These are phyloP conservation scores for Folsomia candida DNA, from an alignment of 2,888 invertebrate genomes.

Conservation along the genomic window DNA sequence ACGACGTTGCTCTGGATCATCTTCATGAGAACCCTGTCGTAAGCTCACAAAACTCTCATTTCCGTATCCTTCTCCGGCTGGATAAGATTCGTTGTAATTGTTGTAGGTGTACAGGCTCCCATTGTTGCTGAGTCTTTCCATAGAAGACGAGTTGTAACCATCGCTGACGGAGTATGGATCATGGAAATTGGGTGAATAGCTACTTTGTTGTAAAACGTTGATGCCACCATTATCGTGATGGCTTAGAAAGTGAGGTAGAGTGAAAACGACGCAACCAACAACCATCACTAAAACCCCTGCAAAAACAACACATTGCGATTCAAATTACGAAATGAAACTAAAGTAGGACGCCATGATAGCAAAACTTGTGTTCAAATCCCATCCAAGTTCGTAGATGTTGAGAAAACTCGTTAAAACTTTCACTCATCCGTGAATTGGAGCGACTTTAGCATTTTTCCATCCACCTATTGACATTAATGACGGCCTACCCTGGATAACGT, in stretches of 20 bases:
- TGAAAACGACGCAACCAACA: slow-evolving; percentile 85
- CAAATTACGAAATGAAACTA: slow-evolving; percentile 1
- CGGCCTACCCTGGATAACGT: too few relatives aligned
- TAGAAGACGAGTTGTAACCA: not conserved
- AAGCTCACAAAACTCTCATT: not conserved
- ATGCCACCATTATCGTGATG: slow-evolving; percentile 66
- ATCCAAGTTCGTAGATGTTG: not conserved
- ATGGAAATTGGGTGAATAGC: not conserved
- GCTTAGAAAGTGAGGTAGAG: slow-evolving; percentile 82
- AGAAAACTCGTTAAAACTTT: slow-evolving; percentile 12
- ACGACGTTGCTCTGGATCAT: too few relatives aligned
- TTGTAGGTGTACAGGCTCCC: not conserved
- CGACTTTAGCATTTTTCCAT: not conserved
- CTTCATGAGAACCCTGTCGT: not conserved
- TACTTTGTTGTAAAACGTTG: not conserved
- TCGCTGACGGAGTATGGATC: too few relatives aligned
- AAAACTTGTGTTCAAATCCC: not conserved
- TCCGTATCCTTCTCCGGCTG: not conserved
- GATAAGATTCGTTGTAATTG: not conserved
- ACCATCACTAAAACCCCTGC: slow-evolving; percentile 87
- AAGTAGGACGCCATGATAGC: not conserved
- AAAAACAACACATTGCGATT: too few relatives aligned
- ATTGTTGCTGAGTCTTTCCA: not conserved
- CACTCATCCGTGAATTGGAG: not conserved
- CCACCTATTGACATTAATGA: too few relatives aligned